Percentiles rank a stretch among this genome's conserved stretches.
These are phyloP conservation scores for Isurus oxyrinchus DNA, from an alignment of 2,113 vertebrate species.

Conservation along the genomic window DNA sequence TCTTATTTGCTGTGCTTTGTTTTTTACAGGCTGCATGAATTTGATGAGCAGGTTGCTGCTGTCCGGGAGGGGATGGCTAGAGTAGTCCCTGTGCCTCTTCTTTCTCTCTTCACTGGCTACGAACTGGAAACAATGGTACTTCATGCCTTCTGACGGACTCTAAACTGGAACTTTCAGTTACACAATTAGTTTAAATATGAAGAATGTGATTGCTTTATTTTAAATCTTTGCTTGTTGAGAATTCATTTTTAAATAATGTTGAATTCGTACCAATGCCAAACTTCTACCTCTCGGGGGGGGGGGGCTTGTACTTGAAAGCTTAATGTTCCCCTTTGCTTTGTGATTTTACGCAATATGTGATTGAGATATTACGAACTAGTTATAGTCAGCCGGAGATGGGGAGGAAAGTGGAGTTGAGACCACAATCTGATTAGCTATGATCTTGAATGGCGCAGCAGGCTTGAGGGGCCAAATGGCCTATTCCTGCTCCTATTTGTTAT, in stretches of 20 bases:
- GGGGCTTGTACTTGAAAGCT: neutral
- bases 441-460: neutral
- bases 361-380: neutral
- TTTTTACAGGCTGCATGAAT: conserved; percentile 82
- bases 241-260: neutral
- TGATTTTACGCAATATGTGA: neutral
- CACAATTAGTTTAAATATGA: neutral
- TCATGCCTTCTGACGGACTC: neutral
- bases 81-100: conserved; percentile 87
- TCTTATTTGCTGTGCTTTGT: neutral
- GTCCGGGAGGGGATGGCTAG: conserved; percentile 97
- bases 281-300: neutral
- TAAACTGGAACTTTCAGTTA: neutral
- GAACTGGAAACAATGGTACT: conserved; percentile 95
- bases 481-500: neutral
- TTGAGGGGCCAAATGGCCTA: neutral
- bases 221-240: neutral
- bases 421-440: too few species aligned
- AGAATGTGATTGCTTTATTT: neutral
- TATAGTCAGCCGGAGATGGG: neutral
- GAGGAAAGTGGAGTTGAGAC: neutral
- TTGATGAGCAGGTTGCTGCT: conserved; percentile 92
- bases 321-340: neutral
- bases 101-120: conserved; percentile 94
- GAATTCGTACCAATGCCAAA: neutral